Conservation (phyloP, 2,113 vertebrate genomes). For the Poeciliopsis turrubarensis region DNA sequence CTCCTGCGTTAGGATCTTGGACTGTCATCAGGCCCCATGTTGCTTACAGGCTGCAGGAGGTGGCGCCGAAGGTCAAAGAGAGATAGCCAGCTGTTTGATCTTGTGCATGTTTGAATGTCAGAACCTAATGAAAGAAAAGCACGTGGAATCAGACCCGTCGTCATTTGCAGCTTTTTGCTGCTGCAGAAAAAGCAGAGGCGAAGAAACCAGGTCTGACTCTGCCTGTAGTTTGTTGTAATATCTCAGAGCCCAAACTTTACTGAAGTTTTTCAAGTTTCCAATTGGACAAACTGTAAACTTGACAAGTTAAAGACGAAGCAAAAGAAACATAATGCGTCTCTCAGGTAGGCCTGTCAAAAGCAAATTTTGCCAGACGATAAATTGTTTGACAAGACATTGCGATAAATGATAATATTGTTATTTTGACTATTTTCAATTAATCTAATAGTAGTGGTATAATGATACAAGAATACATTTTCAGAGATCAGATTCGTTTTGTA, state of each 20-base stretch:
- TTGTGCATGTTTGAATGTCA: not conserved
- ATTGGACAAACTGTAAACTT: not conserved
- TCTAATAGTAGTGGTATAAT: too few species aligned
- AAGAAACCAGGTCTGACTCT: not conserved
- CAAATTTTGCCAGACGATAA: too few species aligned
- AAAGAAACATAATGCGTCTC: too few species aligned
- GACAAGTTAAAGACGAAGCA: too few species aligned
- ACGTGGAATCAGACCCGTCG: not conserved
- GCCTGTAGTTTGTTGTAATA: not conserved
- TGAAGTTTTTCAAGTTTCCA: not conserved
- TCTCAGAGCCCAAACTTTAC: not conserved
- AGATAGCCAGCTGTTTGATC: conserved; percentile 7
- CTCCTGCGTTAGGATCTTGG: conserved; percentile 57
- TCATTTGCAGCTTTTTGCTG: not conserved
- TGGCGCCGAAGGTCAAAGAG: conserved; percentile 50
- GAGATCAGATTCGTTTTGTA: too few species aligned
- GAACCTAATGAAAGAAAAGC: not conserved
- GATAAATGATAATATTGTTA: too few species aligned
- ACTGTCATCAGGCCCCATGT: conserved; percentile 44
- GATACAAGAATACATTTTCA: too few species aligned
- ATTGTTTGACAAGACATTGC: too few species aligned
- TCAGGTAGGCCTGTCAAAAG: too few species aligned
- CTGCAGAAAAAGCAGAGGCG: not conserved
- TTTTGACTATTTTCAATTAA: too few species aligned
- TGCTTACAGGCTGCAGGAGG: conserved; percentile 49